phyloP scores from a whole-genome alignment of 2,888 invertebrate genomes.

The Dichetophora obliterata region DNA sequence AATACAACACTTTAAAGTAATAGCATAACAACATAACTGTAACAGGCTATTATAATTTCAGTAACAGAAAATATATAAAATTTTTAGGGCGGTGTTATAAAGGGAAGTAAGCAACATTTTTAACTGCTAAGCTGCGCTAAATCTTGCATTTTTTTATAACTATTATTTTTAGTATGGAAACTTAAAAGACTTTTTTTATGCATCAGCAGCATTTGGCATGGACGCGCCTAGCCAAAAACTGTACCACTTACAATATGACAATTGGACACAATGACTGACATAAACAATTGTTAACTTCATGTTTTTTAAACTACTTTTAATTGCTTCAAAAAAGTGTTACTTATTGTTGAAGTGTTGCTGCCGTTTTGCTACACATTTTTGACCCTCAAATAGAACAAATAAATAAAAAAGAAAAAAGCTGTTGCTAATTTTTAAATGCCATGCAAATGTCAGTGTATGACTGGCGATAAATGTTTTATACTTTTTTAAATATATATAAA shows the following conservation, averaged over 20 bases:
- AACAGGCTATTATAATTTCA: too few relatives aligned
- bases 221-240: neutral
- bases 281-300: neutral
- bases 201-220: neutral
- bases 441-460: conserved; percentile 11
- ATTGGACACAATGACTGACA: neutral
- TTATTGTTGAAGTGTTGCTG: neutral
- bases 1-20: too few relatives aligned
- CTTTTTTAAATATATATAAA: neutral
- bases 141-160: too few relatives aligned
- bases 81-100: too few relatives aligned
- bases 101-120: too few relatives aligned
- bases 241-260: neutral
- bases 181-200: too few relatives aligned
- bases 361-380: too few relatives aligned
- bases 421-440: neutral
- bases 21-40: too few relatives aligned
- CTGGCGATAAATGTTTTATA: conserved; percentile 24
- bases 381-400: too few relatives aligned
- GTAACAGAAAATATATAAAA: too few relatives aligned
- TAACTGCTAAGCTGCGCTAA: too few relatives aligned
- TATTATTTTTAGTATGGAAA: too few relatives aligned
- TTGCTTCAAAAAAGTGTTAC: neutral
- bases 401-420: neutral
- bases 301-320: neutral